Conservation (phyloP, 2,888 invertebrate genomes). For the Scaptodrosophila latifasciaeformis region DNA sequence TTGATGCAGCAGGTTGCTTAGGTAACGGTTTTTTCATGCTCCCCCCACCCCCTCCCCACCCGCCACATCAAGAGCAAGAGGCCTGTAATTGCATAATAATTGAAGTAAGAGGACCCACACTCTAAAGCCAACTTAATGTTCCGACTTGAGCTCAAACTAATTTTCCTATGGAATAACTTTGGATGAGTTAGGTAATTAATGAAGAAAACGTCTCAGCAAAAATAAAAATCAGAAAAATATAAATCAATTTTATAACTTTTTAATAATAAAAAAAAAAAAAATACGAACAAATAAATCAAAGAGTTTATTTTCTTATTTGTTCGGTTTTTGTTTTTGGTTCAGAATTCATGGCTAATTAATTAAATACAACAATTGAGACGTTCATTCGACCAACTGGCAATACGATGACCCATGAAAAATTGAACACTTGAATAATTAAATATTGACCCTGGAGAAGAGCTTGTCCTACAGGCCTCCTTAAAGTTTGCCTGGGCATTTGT, state of each 20-base stretch:
- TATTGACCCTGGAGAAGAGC: too few relatives aligned
- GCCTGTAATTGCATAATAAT: conserved; percentile 64
- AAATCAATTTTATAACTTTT: conserved; percentile 17
- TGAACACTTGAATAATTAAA: too few relatives aligned
- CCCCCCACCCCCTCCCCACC: neutral
- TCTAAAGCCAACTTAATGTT: conserved; percentile 17
- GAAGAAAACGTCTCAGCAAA: conserved; percentile 20
- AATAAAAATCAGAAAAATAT: conserved; percentile 15
- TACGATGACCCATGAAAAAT: too few relatives aligned
- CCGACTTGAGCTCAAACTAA: conserved; percentile 48
- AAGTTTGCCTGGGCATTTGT: too few relatives aligned
- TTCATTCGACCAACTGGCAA: too few relatives aligned
- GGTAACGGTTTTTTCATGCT: conserved; percentile 64
- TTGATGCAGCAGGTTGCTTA: conserved; percentile 66
- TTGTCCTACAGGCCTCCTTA: too few relatives aligned
- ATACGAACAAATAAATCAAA: too few relatives aligned
- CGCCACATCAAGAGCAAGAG: conserved; percentile 8
- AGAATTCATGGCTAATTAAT: too few relatives aligned
- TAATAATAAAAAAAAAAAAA: conserved; percentile 12
- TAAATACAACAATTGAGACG: too few relatives aligned
- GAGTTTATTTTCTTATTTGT: too few relatives aligned
- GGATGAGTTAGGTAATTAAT: conserved; percentile 66
- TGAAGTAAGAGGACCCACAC: conserved; percentile 37
- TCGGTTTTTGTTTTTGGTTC: too few relatives aligned
- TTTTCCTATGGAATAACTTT: conserved; percentile 63